These are phyloP conservation scores for Poeciliopsis turrubarensis DNA, from an alignment of 2,113 vertebrate genomes.

Conservation along the genomic window DNA sequence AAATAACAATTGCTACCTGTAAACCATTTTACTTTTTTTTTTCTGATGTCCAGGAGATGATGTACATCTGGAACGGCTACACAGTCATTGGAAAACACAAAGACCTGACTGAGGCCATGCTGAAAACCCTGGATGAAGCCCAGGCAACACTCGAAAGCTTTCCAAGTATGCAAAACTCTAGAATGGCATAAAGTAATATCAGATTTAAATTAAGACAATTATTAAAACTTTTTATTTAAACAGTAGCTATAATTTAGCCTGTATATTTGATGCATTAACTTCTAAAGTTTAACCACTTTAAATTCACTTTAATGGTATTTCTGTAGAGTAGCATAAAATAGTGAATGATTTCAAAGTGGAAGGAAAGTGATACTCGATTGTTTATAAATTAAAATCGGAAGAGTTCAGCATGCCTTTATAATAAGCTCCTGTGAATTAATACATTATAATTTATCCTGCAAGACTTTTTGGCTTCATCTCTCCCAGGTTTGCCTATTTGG, in stretches of 20 bases:
- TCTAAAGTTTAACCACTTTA: background rate
- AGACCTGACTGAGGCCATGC: slow-evolving; percentile 91
- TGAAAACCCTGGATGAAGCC: slow-evolving; percentile 87
- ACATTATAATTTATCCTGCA: background rate
- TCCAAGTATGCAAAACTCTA: slow-evolving; percentile 80
- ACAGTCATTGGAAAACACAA: slow-evolving; percentile 94
- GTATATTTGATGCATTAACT: background rate
- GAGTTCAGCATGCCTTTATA: background rate
- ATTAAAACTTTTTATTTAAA: background rate
- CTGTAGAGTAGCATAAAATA: background rate
- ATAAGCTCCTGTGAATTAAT: too few species aligned
- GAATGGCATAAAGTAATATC: background rate
- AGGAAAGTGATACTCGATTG: background rate
- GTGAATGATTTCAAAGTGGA: background rate
- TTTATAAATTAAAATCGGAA: background rate
- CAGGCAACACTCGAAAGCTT: slow-evolving; percentile 83
- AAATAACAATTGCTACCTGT: background rate
- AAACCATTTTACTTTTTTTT: background rate
- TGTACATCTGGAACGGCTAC: slow-evolving; percentile 99
- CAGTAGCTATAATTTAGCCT: background rate
- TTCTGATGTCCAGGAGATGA: slow-evolving; percentile 88
- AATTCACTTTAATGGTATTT: background rate
- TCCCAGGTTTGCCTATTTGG: background rate
- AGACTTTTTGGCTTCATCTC: background rate
- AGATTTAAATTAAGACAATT: background rate